Evolutionary conservation across 2,797 vertebrate genomes (phyloP).

Genomic region (Acropternis orthonyx): DNA sequence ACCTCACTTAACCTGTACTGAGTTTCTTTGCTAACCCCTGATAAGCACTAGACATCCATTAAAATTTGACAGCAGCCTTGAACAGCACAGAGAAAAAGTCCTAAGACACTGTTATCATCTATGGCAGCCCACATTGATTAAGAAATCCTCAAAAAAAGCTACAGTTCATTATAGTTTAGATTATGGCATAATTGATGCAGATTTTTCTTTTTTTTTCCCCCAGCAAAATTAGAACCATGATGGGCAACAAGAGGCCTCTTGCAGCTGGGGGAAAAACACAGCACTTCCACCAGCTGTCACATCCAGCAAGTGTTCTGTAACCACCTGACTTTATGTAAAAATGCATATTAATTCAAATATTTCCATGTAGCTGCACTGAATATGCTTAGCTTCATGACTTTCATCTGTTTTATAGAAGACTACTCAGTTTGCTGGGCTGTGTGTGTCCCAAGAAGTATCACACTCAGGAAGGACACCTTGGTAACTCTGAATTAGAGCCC

Average conservation of each 20-base stretch:
- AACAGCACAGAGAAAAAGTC: background rate
- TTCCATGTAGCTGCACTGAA: background rate
- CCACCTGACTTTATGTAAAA: background rate
- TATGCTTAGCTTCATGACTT: background rate
- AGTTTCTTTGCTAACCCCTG: background rate
- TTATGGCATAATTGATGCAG: background rate
- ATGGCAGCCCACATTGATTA: background rate
- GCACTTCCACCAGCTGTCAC: background rate
- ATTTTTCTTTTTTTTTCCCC: background rate
- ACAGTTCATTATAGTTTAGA: background rate
- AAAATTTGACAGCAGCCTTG: background rate
- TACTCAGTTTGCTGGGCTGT: background rate
- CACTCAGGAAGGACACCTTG: background rate
- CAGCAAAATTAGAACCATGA: constrained; percentile 12
- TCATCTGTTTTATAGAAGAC: background rate
- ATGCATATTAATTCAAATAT: background rate
- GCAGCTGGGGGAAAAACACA: background rate
- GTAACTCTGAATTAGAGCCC: background rate
- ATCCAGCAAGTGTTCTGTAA: background rate
- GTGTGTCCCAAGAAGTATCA: background rate
- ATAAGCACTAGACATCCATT: background rate
- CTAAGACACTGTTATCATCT: background rate
- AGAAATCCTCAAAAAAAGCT: background rate
- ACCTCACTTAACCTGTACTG: background rate
- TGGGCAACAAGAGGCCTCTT: constrained; percentile 5